Evolutionary conservation across 2,113 vertebrate genomes (phyloP).

Genomic region (Pollachius pollachius): DNA sequence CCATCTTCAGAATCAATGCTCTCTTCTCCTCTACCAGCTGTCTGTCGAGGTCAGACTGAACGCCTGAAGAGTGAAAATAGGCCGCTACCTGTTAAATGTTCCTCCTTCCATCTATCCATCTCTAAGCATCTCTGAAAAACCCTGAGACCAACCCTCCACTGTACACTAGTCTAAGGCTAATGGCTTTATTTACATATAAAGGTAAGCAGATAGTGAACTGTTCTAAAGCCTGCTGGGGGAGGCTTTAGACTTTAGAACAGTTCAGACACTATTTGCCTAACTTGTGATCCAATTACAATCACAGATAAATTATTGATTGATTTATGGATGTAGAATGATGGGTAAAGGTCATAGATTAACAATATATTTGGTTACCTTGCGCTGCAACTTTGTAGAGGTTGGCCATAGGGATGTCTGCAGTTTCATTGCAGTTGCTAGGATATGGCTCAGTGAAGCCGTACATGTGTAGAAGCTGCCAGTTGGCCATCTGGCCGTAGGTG

Average conservation of each 20-base stretch:
- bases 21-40: slow-evolving; percentile 76
- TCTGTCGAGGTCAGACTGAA: slow-evolving; percentile 58
- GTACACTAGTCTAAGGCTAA: too few relatives aligned
- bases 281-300: too few relatives aligned
- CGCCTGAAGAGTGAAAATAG: slow-evolving; percentile 50
- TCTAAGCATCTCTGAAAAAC: too few relatives aligned
- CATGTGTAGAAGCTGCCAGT: slow-evolving; percentile 97
- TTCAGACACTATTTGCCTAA: too few relatives aligned
- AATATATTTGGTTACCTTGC: slow-evolving; percentile 67
- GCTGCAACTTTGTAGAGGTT: slow-evolving; percentile 75
- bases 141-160: too few relatives aligned
- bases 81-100: neutral
- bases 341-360: too few relatives aligned
- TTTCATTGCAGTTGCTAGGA: slow-evolving; percentile 82
- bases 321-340: too few relatives aligned
- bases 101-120: neutral
- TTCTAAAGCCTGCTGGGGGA: too few relatives aligned
- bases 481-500: slow-evolving; percentile 92
- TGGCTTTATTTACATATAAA: too few relatives aligned
- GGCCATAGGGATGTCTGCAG: slow-evolving; percentile 82
- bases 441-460: slow-evolving; percentile 88
- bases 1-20: slow-evolving; percentile 77
- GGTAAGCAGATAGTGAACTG: too few relatives aligned
- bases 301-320: too few relatives aligned
- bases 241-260: too few relatives aligned